Evolutionary conservation across 1,140 invertebrate genomes (phyloP).

Genomic region (Diprion similis): DNA sequence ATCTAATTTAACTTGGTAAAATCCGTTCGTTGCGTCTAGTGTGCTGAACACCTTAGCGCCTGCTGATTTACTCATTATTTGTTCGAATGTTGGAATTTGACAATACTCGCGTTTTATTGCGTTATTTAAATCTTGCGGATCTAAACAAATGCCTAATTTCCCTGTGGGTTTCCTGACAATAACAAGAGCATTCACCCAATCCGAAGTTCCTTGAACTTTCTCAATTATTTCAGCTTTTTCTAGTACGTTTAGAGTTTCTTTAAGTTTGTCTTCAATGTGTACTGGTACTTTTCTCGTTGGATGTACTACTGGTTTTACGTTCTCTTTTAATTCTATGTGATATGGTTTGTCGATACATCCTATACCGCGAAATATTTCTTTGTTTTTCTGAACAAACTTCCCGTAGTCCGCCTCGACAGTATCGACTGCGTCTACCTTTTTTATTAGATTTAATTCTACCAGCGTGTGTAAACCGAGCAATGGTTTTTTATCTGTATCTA

Average conservation of each 20-base stretch:
- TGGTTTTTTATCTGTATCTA: neutral
- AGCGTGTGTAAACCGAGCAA: neutral
- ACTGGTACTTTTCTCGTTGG: conserved; percentile 48
- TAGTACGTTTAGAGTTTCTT: conserved; percentile 36
- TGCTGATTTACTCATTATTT: conserved; percentile 48
- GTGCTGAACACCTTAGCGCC: conserved; percentile 55
- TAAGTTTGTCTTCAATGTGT: conserved; percentile 34
- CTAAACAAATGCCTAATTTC: conserved; percentile 58
- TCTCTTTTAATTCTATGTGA: conserved; percentile 29
- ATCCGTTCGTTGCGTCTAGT: conserved; percentile 57
- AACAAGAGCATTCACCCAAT: conserved; percentile 55
- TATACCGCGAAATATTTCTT: conserved; percentile 30
- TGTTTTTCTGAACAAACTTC: conserved; percentile 19
- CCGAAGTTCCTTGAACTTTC: conserved; percentile 36
- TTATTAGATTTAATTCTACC: neutral
- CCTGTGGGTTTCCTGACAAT: conserved; percentile 53
- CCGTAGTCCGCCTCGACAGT: conserved; percentile 15
- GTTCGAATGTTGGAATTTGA: conserved; percentile 54
- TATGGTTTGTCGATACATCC: conserved; percentile 20
- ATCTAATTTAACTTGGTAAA: conserved; percentile 54
- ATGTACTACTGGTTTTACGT: conserved; percentile 38
- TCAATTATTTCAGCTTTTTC: conserved; percentile 36
- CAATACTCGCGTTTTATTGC: conserved; percentile 52
- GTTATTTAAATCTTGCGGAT: conserved; percentile 61
- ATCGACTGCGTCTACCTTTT: neutral